These are phyloP conservation scores for Anarsia innoxiella DNA, from an alignment of 2,888 invertebrate genomes.

Conservation along the genomic window DNA sequence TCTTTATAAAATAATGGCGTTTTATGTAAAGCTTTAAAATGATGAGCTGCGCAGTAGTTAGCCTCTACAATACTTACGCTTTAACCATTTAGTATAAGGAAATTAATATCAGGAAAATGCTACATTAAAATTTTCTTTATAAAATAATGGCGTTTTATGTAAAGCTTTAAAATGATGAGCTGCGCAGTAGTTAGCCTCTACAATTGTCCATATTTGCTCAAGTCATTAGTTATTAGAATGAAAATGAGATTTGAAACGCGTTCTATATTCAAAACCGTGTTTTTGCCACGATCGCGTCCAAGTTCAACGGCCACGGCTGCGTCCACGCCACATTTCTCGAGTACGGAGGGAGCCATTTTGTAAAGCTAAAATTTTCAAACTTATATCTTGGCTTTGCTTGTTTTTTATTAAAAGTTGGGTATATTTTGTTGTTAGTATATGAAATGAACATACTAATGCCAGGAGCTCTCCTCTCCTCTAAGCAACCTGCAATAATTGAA, in stretches of 20 bases:
- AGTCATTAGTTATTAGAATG: slow-evolving; percentile 16
- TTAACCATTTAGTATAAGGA: no score
- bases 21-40: neutral
- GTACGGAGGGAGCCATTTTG: neutral
- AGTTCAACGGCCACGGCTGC: slow-evolving; percentile 55
- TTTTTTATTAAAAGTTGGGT: no score
- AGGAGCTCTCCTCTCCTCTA: no score
- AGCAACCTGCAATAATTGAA: no score
- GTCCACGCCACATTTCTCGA: slow-evolving; percentile 37
- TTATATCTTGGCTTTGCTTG: no score
- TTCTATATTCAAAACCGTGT: slow-evolving; percentile 64
- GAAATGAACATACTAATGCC: no score
- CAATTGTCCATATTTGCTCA: neutral
- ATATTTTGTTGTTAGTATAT: no score
- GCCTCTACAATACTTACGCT: no score
- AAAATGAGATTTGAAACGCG: slow-evolving; percentile 29
- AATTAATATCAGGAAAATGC: no score
- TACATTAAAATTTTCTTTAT: neutral
- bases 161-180: neutral
- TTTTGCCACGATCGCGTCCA: slow-evolving; percentile 53
- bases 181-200: neutral
- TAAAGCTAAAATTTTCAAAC: neutral
- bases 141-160: neutral
- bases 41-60: neutral
- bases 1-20: neutral